Percentiles rank a stretch among this genome's conserved stretches.
These are phyloP conservation scores for Schrankia costaestrigalis DNA, from an alignment of 2,888 invertebrate genomes.

Conservation along the genomic window DNA sequence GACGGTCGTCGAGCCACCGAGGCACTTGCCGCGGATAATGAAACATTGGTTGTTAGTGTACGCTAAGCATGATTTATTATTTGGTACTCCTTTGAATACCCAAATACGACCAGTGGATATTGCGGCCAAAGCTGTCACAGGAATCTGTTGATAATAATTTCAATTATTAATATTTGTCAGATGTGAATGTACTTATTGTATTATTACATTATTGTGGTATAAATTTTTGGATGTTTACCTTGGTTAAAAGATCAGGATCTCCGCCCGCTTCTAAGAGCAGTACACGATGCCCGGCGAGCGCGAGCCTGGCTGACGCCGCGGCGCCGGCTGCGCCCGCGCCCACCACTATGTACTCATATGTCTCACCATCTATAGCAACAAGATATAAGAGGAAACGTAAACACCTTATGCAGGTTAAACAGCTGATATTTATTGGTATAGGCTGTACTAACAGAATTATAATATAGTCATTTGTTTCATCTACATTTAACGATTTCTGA, in stretches of 20 bases:
- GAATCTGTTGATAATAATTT: slow-evolving; percentile 1
- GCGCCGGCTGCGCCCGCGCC: slow-evolving; percentile 66
- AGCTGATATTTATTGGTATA: no score
- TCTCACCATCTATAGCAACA: slow-evolving; percentile 51
- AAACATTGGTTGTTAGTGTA: slow-evolving; percentile 39
- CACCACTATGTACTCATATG: slow-evolving; percentile 75
- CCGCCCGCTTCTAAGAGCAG: slow-evolving; percentile 58
- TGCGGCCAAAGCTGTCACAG: not conserved
- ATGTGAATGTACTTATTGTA: no score
- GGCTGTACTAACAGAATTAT: no score
- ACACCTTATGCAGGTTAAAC: not conserved
- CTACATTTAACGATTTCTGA: no score
- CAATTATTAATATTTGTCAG: no score
- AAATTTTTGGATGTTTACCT: no score
- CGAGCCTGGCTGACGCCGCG: slow-evolving; percentile 49
- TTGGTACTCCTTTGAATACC: slow-evolving; percentile 4
- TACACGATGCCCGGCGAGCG: slow-evolving; percentile 42
- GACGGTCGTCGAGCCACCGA: slow-evolving; percentile 61
- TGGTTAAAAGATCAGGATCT: slow-evolving; percentile 35
- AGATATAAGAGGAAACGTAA: no score
- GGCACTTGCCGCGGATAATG: slow-evolving; percentile 53
- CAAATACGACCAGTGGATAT: slow-evolving; percentile 4
- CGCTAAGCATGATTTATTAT: slow-evolving; percentile 50
- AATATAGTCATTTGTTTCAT: no score
- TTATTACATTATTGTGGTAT: no score